Conservation (phyloP, 2,797 vertebrate species). For the Chaetodon trifasciatus region DNA sequence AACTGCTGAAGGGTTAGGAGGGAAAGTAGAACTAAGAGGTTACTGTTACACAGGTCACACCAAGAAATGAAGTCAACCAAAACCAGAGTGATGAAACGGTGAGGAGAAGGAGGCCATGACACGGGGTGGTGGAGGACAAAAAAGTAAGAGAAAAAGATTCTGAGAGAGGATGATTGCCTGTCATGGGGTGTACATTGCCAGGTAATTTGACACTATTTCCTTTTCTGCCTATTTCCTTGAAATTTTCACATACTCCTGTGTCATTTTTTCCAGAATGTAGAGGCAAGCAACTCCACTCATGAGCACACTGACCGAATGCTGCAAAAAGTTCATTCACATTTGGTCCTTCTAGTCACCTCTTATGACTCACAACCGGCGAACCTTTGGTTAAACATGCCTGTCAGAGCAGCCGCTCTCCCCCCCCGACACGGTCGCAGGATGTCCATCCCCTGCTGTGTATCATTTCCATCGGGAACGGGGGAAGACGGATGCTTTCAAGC, state of each 20-base stretch:
- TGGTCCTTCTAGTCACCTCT: slow-evolving; percentile 19
- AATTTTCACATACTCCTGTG: background rate
- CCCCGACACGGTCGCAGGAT: slow-evolving; percentile 40
- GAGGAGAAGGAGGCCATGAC: slow-evolving; percentile 90
- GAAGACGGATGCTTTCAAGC: slow-evolving; percentile 47
- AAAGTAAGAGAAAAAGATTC: slow-evolving; percentile 71
- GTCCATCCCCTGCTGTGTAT: slow-evolving; percentile 45
- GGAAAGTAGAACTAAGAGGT: slow-evolving; percentile 99
- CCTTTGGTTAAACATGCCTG: slow-evolving; percentile 28
- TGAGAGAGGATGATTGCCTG: slow-evolving; percentile 49
- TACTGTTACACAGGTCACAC: slow-evolving; percentile 96
- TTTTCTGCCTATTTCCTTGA: background rate
- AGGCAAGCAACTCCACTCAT: background rate
- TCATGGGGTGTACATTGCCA: slow-evolving; percentile 1
- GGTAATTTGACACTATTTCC: background rate
- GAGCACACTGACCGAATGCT: slow-evolving; percentile 13
- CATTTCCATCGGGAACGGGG: slow-evolving; percentile 53
- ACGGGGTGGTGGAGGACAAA: slow-evolving; percentile 87
- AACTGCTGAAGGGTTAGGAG: slow-evolving; percentile 99
- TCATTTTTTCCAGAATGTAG: slow-evolving; percentile 3
- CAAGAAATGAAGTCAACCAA: slow-evolving; percentile 86
- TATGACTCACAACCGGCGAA: slow-evolving; percentile 32
- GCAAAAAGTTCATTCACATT: background rate
- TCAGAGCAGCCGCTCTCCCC: slow-evolving; percentile 24
- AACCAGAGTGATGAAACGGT: slow-evolving; percentile 85